Evolutionary conservation across 2,888 invertebrate genomes (phyloP).

Genomic region (Trachelus iudaicus): DNA sequence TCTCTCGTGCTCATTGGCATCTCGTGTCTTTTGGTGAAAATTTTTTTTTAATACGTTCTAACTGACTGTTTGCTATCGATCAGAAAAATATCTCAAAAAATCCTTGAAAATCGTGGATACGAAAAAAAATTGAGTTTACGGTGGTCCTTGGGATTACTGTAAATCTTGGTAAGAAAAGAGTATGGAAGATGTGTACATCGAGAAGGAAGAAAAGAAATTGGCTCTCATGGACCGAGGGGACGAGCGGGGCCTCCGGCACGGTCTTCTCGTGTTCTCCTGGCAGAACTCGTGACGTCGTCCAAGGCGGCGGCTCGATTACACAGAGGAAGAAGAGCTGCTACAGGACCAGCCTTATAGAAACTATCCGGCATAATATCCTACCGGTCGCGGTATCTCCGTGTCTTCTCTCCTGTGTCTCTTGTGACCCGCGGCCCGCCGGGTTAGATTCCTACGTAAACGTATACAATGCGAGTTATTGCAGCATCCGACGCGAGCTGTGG

Average conservation of each 20-base stretch:
- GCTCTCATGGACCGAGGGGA: not conserved
- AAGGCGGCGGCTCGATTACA: conserved; percentile 45
- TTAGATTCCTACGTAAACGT: conserved; percentile 62
- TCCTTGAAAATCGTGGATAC: not conserved
- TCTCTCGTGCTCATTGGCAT: not conserved
- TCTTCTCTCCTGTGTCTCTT: conserved; percentile 45
- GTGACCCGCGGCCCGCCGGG: conserved; percentile 62
- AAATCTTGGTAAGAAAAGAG: not conserved
- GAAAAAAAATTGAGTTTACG: not conserved
- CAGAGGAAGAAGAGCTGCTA: conserved; percentile 26
- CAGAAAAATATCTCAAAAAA: not conserved
- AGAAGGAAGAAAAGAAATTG: not conserved
- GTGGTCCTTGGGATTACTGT: not conserved
- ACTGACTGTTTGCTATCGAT: not conserved
- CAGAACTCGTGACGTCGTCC: conserved; percentile 21
- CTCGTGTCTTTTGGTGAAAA: not conserved
- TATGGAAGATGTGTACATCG: not conserved
- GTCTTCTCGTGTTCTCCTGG: conserved; percentile 19
- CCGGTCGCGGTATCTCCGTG: conserved; percentile 30
- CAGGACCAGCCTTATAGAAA: conserved; percentile 31
- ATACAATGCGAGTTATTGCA: conserved; percentile 65
- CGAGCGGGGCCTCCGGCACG: not conserved
- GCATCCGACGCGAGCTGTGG: conserved; percentile 49
- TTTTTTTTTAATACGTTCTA: too few species aligned
- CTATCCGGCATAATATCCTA: conserved; percentile 41